Conservation (phyloP, 2,113 vertebrate species). For the Loxodonta africana region DNA sequence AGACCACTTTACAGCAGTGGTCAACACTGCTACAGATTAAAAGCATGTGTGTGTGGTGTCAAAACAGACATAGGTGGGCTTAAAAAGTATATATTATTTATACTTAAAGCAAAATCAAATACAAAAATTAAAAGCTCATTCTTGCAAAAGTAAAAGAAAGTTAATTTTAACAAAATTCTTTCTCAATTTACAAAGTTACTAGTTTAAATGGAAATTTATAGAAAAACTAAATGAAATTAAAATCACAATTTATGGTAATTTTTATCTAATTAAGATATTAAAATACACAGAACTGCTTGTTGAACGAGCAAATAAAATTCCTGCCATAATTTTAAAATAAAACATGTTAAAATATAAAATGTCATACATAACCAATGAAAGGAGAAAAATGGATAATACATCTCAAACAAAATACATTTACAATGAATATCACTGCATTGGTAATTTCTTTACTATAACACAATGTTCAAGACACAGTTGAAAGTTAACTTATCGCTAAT, state of each 20-base stretch:
- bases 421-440: neutral
- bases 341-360: neutral
- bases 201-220: neutral
- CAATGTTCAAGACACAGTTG: neutral
- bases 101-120: neutral
- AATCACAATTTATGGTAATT: neutral
- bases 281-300: neutral
- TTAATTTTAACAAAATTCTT: neutral
- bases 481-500: neutral
- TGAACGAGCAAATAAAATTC: neutral
- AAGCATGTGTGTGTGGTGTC: neutral
- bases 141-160: slow-evolving; percentile 23
- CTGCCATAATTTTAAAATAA: neutral
- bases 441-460: neutral
- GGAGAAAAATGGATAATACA: neutral
- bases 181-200: neutral
- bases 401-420: neutral
- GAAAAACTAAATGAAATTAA: neutral
- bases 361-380: neutral
- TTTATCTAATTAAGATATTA: neutral
- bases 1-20: too few species aligned
- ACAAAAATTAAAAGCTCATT: neutral
- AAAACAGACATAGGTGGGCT: neutral
- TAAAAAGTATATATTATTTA: neutral
- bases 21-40: neutral